Evolutionary conservation across 1,140 invertebrate species (phyloP).

Genomic region (Thaumetopoea pityocampa): DNA sequence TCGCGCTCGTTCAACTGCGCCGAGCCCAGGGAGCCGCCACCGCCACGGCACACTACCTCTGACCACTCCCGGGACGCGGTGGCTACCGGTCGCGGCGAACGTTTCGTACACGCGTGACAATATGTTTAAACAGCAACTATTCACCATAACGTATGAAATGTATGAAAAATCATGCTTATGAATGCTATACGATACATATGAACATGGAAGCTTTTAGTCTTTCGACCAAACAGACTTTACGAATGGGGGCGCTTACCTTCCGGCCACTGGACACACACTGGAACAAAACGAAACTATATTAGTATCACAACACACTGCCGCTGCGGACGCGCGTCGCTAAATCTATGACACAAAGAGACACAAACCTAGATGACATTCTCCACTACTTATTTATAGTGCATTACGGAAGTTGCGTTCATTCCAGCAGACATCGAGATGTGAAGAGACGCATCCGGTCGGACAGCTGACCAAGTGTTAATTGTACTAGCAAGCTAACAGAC

Average conservation of each 20-base stretch:
- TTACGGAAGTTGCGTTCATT: slow-evolving; percentile 54
- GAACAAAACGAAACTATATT: slow-evolving; percentile 74
- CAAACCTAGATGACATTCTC: slow-evolving; percentile 65
- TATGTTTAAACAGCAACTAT: too few relatives aligned
- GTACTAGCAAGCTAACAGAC: slow-evolving; percentile 29
- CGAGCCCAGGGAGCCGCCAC: too few relatives aligned
- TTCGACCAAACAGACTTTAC: slow-evolving; percentile 31
- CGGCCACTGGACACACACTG: slow-evolving; percentile 92
- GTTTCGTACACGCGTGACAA: too few relatives aligned
- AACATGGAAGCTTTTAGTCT: slow-evolving; percentile 57
- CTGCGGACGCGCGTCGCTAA: slow-evolving; percentile 20
- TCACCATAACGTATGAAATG: slow-evolving; percentile 64
- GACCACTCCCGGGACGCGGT: too few relatives aligned
- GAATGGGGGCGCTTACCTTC: slow-evolving; percentile 81
- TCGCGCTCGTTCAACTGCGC: too few relatives aligned
- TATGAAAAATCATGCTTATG: slow-evolving; percentile 69
- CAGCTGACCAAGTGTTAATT: slow-evolving; percentile 12
- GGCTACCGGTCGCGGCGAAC: too few relatives aligned
- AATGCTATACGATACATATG: slow-evolving; percentile 67
- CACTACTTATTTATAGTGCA: slow-evolving; percentile 61
- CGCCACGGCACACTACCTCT: too few relatives aligned
- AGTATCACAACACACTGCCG: slow-evolving; percentile 6
- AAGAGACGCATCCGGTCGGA: slow-evolving; percentile 20
- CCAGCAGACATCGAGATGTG: slow-evolving; percentile 49
- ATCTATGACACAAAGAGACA: slow-evolving; percentile 49